phyloP scores from a whole-genome alignment of 2,113 vertebrate genomes.

The Hypanus sabinus region DNA sequence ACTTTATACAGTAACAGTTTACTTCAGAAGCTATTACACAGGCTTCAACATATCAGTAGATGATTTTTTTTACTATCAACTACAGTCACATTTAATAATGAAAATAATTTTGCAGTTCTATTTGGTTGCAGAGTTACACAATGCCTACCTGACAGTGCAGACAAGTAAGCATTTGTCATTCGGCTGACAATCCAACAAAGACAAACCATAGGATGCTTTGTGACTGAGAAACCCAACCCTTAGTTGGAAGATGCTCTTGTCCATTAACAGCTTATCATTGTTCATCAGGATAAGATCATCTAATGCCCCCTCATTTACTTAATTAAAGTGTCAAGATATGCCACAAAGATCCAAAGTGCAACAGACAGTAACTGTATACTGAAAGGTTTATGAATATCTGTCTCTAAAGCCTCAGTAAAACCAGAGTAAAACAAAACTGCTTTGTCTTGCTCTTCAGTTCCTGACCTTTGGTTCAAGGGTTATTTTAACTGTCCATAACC shows the following conservation, averaged over 20 bases:
- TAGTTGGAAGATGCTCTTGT: constrained; percentile 42
- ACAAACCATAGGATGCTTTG: constrained; percentile 41
- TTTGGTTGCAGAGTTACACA: too few relatives aligned
- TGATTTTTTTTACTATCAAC: background rate
- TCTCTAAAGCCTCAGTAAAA: constrained; percentile 39
- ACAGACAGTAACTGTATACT: constrained; percentile 39
- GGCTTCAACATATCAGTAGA: background rate
- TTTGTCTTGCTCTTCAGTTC: constrained; percentile 39
- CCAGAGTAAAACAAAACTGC: constrained; percentile 31
- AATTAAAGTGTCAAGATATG: constrained; percentile 45
- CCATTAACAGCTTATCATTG: constrained; percentile 44
- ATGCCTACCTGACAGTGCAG: background rate
- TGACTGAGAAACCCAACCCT: constrained; percentile 45
- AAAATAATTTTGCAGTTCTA: background rate
- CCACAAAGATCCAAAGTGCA: constrained; percentile 41
- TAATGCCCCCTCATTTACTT: constrained; percentile 43
- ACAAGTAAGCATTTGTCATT: constrained; percentile 40
- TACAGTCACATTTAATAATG: background rate
- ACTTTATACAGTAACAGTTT: background rate
- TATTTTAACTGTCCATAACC: constrained; percentile 26
- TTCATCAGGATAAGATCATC: constrained; percentile 44
- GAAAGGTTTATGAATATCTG: constrained; percentile 40
- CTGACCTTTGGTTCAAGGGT: constrained; percentile 40
- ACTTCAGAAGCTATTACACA: background rate
- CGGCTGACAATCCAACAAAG: constrained; percentile 44